These are phyloP conservation scores for Zosterops pallidus DNA, from an alignment of 2,113 vertebrate species.

Conservation along the genomic window DNA sequence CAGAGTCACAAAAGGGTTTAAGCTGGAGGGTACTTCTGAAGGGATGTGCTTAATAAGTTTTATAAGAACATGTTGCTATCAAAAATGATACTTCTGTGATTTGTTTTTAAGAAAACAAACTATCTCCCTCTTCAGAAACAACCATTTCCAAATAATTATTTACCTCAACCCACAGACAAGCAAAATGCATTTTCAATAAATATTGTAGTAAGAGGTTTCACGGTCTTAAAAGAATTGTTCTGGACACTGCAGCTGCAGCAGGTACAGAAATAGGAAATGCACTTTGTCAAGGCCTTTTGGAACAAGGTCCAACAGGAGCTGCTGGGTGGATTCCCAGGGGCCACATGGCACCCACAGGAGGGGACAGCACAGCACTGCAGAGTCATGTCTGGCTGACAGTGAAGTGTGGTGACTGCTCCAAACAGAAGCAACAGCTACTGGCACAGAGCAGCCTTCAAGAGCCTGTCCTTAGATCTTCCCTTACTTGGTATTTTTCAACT, in stretches of 20 bases:
- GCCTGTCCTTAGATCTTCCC: background rate
- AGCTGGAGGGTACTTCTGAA: background rate
- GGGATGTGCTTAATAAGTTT: background rate
- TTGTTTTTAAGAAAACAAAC: background rate
- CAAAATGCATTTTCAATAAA: constrained; percentile 37
- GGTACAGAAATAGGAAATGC: background rate
- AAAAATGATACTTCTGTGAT: rapidly evolving
- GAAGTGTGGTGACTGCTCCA: background rate
- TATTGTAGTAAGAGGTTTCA: constrained; percentile 3
- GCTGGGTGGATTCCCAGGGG: background rate
- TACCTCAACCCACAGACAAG: background rate
- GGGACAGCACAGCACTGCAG: background rate
- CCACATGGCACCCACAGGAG: background rate
- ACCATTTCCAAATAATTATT: constrained; percentile 36
- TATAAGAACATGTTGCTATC: background rate
- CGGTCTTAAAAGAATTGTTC: background rate
- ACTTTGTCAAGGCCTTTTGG: background rate
- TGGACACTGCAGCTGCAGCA: background rate
- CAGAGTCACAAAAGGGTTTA: background rate
- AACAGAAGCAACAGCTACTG: background rate
- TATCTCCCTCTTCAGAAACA: constrained; percentile 4
- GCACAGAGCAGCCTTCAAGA: background rate
- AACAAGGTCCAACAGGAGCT: background rate
- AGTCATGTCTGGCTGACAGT: background rate
- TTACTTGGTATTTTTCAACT: background rate